These are phyloP conservation scores for Eulemur rubriventer DNA, from an alignment of 2,797 vertebrate species.

Conservation along the genomic window DNA sequence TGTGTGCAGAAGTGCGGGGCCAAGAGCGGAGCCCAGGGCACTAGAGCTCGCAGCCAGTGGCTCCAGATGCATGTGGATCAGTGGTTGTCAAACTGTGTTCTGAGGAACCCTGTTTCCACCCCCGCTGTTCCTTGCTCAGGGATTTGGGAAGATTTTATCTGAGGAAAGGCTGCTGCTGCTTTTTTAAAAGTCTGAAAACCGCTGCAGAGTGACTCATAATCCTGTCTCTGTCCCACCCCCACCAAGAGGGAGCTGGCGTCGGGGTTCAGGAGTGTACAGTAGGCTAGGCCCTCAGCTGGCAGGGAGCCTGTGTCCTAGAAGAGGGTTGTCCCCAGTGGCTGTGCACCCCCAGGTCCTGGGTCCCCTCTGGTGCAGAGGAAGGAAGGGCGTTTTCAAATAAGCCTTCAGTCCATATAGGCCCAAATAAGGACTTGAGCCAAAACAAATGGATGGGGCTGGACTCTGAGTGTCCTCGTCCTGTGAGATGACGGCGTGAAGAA, in stretches of 20 bases:
- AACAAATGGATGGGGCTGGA: not conserved
- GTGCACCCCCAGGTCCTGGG: not conserved
- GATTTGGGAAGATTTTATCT: not conserved
- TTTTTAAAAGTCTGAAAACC: not conserved
- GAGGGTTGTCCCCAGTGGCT: not conserved
- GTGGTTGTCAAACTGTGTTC: not conserved
- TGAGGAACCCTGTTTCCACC: not conserved
- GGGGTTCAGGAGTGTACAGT: too few relatives aligned
- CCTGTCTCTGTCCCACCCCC: not conserved
- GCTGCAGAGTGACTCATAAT: not conserved
- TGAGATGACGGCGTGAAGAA: not conserved
- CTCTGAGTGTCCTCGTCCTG: not conserved
- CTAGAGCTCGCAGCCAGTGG: too few relatives aligned
- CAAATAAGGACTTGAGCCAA: not conserved
- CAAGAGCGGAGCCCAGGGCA: not conserved
- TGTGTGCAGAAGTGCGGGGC: accelerated
- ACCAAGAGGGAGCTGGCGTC: too few relatives aligned
- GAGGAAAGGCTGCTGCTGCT: not conserved
- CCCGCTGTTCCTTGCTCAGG: not conserved
- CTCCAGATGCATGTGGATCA: accelerated
- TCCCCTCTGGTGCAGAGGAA: not conserved
- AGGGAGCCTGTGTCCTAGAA: not conserved
- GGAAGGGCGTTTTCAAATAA: conserved; percentile 12
- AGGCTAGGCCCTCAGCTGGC: not conserved
- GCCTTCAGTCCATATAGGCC: not conserved